Evolutionary conservation across 2,113 vertebrate genomes (phyloP), one percentile per base, ranked within the genome.

Genomic region (Odocoileus hemionus): DNA sequence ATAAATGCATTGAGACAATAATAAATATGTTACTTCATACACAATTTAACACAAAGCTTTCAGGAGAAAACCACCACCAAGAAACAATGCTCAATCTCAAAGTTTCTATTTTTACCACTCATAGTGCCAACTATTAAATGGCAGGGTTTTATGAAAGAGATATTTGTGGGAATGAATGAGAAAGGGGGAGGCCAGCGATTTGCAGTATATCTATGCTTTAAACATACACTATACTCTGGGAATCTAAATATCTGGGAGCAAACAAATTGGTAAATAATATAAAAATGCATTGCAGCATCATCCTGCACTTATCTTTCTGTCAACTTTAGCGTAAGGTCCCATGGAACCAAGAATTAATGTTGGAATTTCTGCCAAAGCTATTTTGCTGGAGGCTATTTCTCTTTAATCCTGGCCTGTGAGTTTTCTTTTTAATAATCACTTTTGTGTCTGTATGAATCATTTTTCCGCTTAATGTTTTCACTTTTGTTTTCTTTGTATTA

Each of bases 1-100:
- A 79, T 95, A 93, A 60, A 96, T 70, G 84, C 61, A 86, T 86
- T 90, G 7, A 16, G 21, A 79, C 89, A 97, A 96, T 92, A 76
- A 85, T 89, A 87, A 89, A 92, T 94, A 43, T 52, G 36, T 89
- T 45, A 79, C 14, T 52, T 1, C 36, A 74, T 47, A 54, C 13
- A 89, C 10, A 80, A 47, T 94, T 89, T 90, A 61, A 76, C 50
- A 95, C 6, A 57, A 91, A 54, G 2, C 21, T 97, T 95, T 89
- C 30, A 86, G 78, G 30, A 84, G 21, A 89, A 94, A 95, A 58
- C 8, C 6, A 86, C 25, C 13, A 97, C 9, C 83, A 80, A 80
- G 47, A 95, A 84, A 54, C 16, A 96, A 93, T 47, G 92, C 97
- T 96, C 10, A 76, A 26, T 85, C 17, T 96, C n/a, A 70, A 45